Conservation (phyloP, 1,140 invertebrate genomes). For the Ladona fulva region DNA sequence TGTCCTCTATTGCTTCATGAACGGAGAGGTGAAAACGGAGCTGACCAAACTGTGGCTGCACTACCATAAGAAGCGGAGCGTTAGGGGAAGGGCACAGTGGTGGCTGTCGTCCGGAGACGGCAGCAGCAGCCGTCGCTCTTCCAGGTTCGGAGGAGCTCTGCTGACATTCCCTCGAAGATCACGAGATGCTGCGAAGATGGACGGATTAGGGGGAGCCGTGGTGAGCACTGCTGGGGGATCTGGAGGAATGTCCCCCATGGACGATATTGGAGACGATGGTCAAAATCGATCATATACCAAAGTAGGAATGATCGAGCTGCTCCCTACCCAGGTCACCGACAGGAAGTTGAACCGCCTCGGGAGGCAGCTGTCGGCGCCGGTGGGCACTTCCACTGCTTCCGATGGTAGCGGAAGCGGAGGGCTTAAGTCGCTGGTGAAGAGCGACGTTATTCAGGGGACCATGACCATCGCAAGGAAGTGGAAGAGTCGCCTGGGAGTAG, state of each 20-base stretch:
- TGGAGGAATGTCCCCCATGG: background rate
- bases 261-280: no score
- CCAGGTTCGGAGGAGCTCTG: background rate
- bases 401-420: background rate
- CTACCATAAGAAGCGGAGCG: background rate
- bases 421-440: background rate
- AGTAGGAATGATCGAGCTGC: no score
- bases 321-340: no score
- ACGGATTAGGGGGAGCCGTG: background rate
- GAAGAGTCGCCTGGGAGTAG: background rate
- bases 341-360: background rate
- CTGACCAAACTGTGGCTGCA: slow-evolving; percentile 26
- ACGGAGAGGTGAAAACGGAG: slow-evolving; percentile 52
- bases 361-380: background rate
- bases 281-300: no score
- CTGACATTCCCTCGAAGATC: background rate
- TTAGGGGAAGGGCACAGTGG: background rate
- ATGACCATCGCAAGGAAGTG: background rate
- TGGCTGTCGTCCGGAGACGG: background rate
- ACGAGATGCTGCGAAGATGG: no score
- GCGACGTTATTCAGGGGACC: no score
- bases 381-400: background rate
- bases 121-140: background rate
- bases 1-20: slow-evolving; percentile 58
- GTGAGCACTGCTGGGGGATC: background rate